These are phyloP conservation scores for Sphaerodactylus townsendi DNA, from an alignment of 2,113 vertebrate species.

Conservation along the genomic window DNA sequence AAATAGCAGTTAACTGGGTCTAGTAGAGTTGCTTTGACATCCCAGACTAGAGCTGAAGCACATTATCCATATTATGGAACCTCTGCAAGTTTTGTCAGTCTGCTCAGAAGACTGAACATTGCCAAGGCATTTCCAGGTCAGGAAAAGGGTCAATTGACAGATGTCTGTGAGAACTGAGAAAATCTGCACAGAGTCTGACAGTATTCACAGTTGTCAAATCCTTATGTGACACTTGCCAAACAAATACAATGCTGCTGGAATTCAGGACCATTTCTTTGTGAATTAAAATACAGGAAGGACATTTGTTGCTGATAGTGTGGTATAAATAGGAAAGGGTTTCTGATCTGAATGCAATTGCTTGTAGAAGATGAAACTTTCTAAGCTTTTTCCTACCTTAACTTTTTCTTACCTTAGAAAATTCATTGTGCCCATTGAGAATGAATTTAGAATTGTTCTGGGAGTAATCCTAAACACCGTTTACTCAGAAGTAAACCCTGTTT, in stretches of 20 bases:
- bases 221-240: slow-evolving; percentile 42
- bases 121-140: slow-evolving; percentile 62
- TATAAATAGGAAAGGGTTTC: not conserved
- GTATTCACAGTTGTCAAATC: slow-evolving; percentile 45
- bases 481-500: no score
- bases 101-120: slow-evolving; percentile 21
- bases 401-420: not conserved
- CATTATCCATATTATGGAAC: slow-evolving; percentile 1
- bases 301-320: slow-evolving; percentile 15
- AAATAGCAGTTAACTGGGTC: no score
- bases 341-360: not conserved
- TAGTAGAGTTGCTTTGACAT: no score
- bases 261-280: slow-evolving; percentile 6
- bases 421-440: not conserved
- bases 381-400: not conserved
- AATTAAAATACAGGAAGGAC: no score
- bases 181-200: slow-evolving; percentile 47
- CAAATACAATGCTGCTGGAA: not conserved
- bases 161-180: slow-evolving; percentile 44
- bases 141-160: slow-evolving; percentile 62
- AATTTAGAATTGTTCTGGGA: not conserved
- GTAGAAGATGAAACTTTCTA: not conserved
- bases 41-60: no score
- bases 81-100: slow-evolving; percentile 2
- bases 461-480: no score